Base-by-base conservation (phyloP, 1,140 invertebrate genomes). In the Battus philenor region DNA sequence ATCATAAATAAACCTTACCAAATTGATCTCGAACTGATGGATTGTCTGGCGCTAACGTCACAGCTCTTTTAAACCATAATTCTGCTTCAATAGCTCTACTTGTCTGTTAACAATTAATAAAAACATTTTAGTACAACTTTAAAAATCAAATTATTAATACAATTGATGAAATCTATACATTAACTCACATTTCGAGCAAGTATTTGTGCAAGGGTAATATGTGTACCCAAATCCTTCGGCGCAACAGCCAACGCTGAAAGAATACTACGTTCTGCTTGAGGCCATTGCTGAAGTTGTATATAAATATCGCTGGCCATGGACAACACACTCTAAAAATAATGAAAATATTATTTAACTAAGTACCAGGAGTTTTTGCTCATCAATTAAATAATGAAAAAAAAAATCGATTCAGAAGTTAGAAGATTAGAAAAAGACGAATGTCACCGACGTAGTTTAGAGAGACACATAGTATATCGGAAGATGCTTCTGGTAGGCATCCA, bases 171-270 rank as follows among this genome's bases (percentile, higher is more conserved):
- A 29, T 20, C 32, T 13, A 26, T 24, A 18, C n/a, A 38, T 44
- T 50, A 44, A 74, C 92, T 91, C 89, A 97, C 96, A 90, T 95
- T 95, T 87, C 92, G 92, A 22, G 95, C 93, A 12, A 96, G 87
- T 36, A 97, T 91, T 83, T 96, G 96, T 26, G 95, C 96, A 69
- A 97, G 95, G 29, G 95, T 96, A 34, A 98, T 89, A 79, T 97
- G 94, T 20, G 95, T 94, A 8, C 94, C 94, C 41, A 95, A 91
- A 75, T 97, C 94, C 73, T 95, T 92, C 22, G 94, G 93, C 78
- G 96, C 94, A 24, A 90, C 88, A 36, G 90, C 89, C 13, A 97
- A 75, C 1, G 95, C 94, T 44, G 94, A 92, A 31, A 90, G 88
- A 78, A 95, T 95, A 90, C 93, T 95, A 41, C 90, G 86, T 67